Evolutionary conservation across 2,888 invertebrate species (phyloP), one percentile per base, ranked within the genome.

Genomic region (Epinotia nisella): DNA sequence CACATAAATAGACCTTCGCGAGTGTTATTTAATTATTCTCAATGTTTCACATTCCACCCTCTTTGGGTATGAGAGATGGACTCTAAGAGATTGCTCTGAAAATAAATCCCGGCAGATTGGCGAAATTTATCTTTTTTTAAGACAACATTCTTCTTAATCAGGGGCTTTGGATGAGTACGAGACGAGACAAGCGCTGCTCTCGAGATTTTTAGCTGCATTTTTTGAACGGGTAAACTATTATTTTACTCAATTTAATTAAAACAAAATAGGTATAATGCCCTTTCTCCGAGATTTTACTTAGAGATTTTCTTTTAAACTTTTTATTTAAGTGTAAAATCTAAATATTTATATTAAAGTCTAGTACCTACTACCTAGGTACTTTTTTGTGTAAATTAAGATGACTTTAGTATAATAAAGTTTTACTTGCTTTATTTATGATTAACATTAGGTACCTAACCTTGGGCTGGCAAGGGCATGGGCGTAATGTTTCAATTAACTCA

Each of bases 121-220:
- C 15, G 15, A 15, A 15, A 45, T 15, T 4, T 45, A 29, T 29
- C 29, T 45, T 45, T 49, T 49, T n/a, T n/a, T n/a, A 49, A 49
- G 49, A n/a, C 5, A 41, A 2, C 3, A 2, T n/a, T 49, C 15
- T 45, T 45, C 35, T 66, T 70, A 19, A 69, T 76, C 76, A 90
- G 90, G 81, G 59, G 75, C 78, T 71, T 78, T 86, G 64, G 85
- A 81, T 3, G 87, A 85, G 51, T 77, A 74, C 0, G 85, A 87
- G 56, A 78, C 87, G 10, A 85, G 85, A 58, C 85, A 86, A 58
- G 80, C 83, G 2, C 78, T 93, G 3, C 75, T 91, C 5, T 88
- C 92, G 0, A 83, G 85, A 75, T 90, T 93, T 75, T 78, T 93
- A 58, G 90, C 90, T 29, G 91, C 93, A 0, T 93, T 93, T 78